These are phyloP conservation scores for Colistium nudipinnis DNA, from an alignment of 2,113 vertebrate genomes.

Conservation along the genomic window DNA sequence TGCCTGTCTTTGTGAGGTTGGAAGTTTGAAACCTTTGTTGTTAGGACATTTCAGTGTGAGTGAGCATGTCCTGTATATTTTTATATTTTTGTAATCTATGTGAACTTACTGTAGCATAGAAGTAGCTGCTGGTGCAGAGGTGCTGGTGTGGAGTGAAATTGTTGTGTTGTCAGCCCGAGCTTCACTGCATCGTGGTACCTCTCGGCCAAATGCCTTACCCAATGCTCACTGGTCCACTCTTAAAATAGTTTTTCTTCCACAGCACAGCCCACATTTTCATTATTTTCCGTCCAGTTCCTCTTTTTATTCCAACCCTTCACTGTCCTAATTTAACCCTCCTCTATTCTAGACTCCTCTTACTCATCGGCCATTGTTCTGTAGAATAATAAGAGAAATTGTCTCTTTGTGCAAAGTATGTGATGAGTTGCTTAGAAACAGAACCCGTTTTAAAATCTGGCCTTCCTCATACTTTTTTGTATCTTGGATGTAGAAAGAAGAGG, in stretches of 20 bases:
- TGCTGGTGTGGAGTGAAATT: background rate
- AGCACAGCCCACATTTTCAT: conserved; percentile 27
- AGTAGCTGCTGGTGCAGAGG: background rate
- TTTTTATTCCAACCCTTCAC: conserved; percentile 6
- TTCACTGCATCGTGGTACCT: conserved; percentile 35
- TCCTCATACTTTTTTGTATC: background rate
- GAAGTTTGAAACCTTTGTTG: too few species aligned
- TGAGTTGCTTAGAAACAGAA: conserved; percentile 8
- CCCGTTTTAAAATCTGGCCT: background rate
- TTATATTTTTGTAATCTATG: too few species aligned
- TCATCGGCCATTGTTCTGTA: conserved; percentile 47
- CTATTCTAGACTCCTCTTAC: background rate
- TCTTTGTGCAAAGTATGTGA: conserved; percentile 12
- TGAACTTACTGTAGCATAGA: background rate
- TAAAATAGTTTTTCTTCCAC: conserved; percentile 20
- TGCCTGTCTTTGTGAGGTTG: too few species aligned
- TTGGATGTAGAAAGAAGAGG: conserved; percentile 47
- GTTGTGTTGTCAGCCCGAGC: conserved; percentile 28
- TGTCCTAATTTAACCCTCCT: background rate
- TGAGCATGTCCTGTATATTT: too few species aligned
- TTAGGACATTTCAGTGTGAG: too few species aligned
- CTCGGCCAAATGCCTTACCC: conserved; percentile 36
- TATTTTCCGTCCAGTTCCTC: background rate
- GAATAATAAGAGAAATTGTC: background rate
- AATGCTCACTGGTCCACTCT: conserved; percentile 9